Evolutionary conservation across 2,888 invertebrate genomes (phyloP).

Genomic region (Alsophila aescularia): DNA sequence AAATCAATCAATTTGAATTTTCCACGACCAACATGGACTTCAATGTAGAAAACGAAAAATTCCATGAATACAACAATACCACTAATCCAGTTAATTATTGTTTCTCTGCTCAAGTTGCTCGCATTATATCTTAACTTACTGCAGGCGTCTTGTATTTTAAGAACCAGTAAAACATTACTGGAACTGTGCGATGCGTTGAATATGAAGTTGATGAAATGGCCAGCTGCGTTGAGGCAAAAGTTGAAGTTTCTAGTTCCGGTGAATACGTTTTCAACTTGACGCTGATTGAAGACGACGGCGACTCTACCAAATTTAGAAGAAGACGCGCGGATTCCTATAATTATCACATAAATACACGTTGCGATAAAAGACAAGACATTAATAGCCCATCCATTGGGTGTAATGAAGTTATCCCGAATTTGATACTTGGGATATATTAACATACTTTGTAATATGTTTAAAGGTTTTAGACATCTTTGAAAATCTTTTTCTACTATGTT

Average conservation of each 20-base stretch:
- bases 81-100: slow-evolving; percentile 5
- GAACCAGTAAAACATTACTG: slow-evolving; percentile 8
- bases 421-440: slow-evolving; percentile 8
- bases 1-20: not conserved
- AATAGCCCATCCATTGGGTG: not conserved
- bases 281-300: not conserved
- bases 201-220: slow-evolving; percentile 2
- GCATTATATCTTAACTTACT: not conserved
- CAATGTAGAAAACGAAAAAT: not conserved
- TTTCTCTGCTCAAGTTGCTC: not conserved
- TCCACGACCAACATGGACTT: not conserved
- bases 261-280: not conserved
- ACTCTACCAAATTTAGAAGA: not conserved
- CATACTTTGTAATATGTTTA: slow-evolving; percentile 10
- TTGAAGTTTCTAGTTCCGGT: not conserved
- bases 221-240: not conserved
- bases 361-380: not conserved
- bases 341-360: slow-evolving; percentile 1
- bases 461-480: slow-evolving; percentile 12
- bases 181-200: not conserved
- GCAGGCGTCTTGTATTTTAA: slow-evolving; percentile 8
- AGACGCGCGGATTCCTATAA: not conserved
- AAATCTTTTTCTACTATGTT: slow-evolving; percentile 11
- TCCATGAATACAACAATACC: not conserved
- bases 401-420: slow-evolving; percentile 20